These are phyloP conservation scores for Strigamia maritima DNA, from an alignment of 2,888 invertebrate genomes.

Conservation along the genomic window DNA sequence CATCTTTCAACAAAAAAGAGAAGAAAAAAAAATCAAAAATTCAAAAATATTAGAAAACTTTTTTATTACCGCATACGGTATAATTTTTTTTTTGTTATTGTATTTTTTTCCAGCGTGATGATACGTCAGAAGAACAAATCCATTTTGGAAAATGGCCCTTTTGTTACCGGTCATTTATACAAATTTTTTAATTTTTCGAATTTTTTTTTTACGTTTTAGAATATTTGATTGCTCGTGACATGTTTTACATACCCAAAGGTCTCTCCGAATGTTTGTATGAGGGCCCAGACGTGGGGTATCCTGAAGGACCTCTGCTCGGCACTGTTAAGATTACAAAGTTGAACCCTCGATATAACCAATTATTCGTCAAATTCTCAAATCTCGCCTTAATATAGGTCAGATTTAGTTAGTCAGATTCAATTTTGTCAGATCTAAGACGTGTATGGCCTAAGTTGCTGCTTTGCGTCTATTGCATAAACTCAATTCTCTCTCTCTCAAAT, in stretches of 20 bases:
- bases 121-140: neutral
- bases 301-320: conserved; percentile 39
- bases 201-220: neutral
- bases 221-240: neutral
- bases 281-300: conserved; percentile 35
- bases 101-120: neutral
- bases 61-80: too few species aligned
- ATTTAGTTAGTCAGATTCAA: too few species aligned
- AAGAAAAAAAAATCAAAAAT: too few species aligned
- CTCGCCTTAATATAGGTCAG: too few species aligned
- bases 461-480: too few species aligned
- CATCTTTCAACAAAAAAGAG: too few species aligned
- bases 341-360: conserved; percentile 38
- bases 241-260: conserved; percentile 37
- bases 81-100: neutral
- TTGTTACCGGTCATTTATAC: neutral
- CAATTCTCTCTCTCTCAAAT: too few species aligned
- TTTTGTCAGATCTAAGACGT: too few species aligned
- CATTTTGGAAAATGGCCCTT: neutral
- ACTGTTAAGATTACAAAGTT: conserved; percentile 39
- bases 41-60: too few species aligned
- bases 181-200: neutral
- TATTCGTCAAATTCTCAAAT: conserved; percentile 5
- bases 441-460: too few species aligned
- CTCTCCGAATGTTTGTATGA: conserved; percentile 38